Evolutionary conservation across 2,797 vertebrate species (phyloP), one percentile per base, ranked within the genome.

Genomic region (Protosalanx chinensis): DNA sequence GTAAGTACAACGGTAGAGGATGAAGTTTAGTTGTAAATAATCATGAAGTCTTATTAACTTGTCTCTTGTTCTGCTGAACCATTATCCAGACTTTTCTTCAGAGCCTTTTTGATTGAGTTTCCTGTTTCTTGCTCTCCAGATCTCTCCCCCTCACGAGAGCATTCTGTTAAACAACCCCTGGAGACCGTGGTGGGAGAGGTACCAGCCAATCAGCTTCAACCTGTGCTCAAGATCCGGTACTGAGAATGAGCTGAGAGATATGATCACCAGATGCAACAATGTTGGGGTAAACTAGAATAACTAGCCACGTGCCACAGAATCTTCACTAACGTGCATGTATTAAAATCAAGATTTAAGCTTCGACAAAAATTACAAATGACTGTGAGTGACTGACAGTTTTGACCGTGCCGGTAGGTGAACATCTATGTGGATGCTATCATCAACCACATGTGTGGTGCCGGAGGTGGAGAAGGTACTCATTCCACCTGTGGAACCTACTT

Each of bases 121-220:
- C 6, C 33, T 10, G 3, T n/a, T 16, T 35, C 37, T 23, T 72
- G 13, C 16, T 60, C 0, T 2, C 62, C 88, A 99, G 97, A 91
- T 98, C 80, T 98, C 96, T 13, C 96, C 97, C 88, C 96, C 96
- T 63, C 94, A 87, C 83, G 96, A 99, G 71, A 94, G 95, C 76
- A 81, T 94, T 64, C 6, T 94, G 1, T 0, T 98, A 41, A 68
- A 77, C 77, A 84, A 59, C 8, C 95, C 95, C 33, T 91, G 69
- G 80, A 92, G 91, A n/a, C 94, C 97, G 0, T 98, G 96, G 97
- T 98, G 93, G 92, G 92, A 98, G 81, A 91, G 97, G 76, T 98
- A 99, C 80, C 97, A 99, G 76, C 97, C 97, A 32, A 62, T 95
- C 78, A 88, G 96, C 87, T 98, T 97, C 88, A 95, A 96, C 12